Percentiles rank a stretch among this genome's conserved stretches.
These are phyloP conservation scores for Brachypodius melanocephalos DNA, from an alignment of 2,113 vertebrate genomes.

Conservation along the genomic window DNA sequence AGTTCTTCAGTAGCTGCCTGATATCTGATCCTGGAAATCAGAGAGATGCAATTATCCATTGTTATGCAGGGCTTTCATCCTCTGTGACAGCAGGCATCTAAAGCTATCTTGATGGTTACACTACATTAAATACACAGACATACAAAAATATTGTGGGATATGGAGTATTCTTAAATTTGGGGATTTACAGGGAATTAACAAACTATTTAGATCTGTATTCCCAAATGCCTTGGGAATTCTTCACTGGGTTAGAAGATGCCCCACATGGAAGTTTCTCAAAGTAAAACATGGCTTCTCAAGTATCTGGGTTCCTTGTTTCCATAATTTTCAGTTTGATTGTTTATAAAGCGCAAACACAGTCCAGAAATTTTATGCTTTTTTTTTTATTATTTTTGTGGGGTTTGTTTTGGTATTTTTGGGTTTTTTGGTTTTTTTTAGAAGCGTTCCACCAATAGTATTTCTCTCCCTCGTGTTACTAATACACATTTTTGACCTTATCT, in stretches of 20 bases:
- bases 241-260: not conserved
- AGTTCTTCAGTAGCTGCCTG: not conserved
- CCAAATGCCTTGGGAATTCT: not conserved
- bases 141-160: not conserved
- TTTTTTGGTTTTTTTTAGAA: not conserved
- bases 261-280: not conserved
- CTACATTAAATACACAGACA: not conserved
- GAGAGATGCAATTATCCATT: not conserved
- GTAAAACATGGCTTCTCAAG: not conserved
- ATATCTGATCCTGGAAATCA: not conserved
- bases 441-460: not conserved
- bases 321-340: not conserved
- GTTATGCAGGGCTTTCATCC: not conserved
- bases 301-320: not conserved
- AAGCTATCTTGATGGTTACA: not conserved
- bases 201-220: not conserved
- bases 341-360: not conserved
- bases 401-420: not conserved
- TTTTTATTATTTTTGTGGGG: not conserved
- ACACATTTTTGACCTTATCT: conserved; percentile 56
- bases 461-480: not conserved
- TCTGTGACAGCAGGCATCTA: not conserved
- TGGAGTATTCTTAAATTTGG: not conserved
- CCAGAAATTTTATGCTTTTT: not conserved
- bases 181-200: not conserved